Percentiles rank a stretch among this genome's conserved stretches.
Evolutionary conservation across 2,888 invertebrate species (phyloP).

Genomic region (Xestia xanthographa): DNA sequence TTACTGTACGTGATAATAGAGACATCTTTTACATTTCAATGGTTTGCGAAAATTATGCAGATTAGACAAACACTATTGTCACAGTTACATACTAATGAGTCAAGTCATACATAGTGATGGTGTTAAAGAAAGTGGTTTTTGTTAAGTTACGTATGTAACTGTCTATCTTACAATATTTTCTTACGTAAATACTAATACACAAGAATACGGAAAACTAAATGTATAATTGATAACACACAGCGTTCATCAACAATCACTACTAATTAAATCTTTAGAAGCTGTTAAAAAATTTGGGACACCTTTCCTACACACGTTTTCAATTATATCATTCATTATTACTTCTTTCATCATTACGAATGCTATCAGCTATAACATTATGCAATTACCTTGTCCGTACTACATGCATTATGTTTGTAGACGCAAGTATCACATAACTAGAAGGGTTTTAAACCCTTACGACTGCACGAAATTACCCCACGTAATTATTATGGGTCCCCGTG

Average conservation of each 20-base stretch:
- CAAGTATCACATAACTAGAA: constrained; percentile 67
- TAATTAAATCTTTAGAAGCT: constrained; percentile 1
- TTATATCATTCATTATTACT: constrained; percentile 17
- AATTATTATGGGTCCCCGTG: constrained; percentile 78
- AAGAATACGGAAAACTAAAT: not conserved
- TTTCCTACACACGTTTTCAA: constrained; percentile 27
- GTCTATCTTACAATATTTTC: not conserved
- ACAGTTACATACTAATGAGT: constrained; percentile 46
- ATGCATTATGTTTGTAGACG: constrained; percentile 47
- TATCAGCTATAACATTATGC: constrained; percentile 31
- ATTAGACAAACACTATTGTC: constrained; percentile 41
- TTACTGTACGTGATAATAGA: constrained; percentile 38
- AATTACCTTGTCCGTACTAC: constrained; percentile 42
- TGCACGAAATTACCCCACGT: constrained; percentile 82
- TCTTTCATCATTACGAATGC: constrained; percentile 28
- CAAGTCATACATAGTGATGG: constrained; percentile 24
- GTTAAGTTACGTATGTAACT: not conserved
- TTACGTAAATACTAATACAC: not conserved
- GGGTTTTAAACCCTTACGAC: constrained; percentile 77
- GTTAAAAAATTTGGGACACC: not conserved
- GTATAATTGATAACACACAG: not conserved
- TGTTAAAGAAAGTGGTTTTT: constrained; percentile 38
- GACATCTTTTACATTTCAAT: constrained; percentile 54
- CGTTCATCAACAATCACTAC: not conserved
- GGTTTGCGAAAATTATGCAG: constrained; percentile 54